Evolutionary conservation across 2,888 invertebrate species (phyloP), one percentile per base, ranked within the genome.

Genomic region (Emmelina monodactyla): DNA sequence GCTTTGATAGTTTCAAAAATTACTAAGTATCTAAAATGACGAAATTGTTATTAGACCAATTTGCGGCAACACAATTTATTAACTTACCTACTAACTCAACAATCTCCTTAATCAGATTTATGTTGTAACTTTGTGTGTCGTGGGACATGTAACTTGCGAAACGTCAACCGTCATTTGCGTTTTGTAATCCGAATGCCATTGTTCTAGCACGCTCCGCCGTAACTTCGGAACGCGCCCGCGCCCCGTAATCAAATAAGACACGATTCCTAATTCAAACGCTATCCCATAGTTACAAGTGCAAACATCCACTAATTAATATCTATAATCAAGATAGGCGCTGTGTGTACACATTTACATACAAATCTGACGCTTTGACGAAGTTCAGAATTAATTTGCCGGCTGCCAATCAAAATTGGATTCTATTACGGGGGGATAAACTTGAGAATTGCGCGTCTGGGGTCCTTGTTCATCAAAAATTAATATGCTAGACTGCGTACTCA

Each of bases 231-330:
- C 11, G 25, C 25, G 25, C 9, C 6, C 25, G 25, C n/a, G 4
- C 25, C 25, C n/a, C n/a, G n/a, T 25, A 25, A 25, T 25, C 25
- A 25, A 25, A 22, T 14, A 33, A 16, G 32, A 22, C 12, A 33
- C 32, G 36, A 38, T 43, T 34, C 41, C 39, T 32, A 35, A 49
- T 48, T 47, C 43, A 51, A 58, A 54, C 50, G 37, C 37, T 39
- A 37, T 36, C 37, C 28, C 36, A 35, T 44, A 52, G 53, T 50
- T 50, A 50, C 51, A 51, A 53, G 46, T 53, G 55, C 39, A 53
- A 53, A 58, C 50, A 45, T 51, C 50, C 49, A 22, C 50, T 55
- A 55, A 58, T 58, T 58, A 57, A 56, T 55, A 58, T 53, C 48
- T 47, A 50, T 55, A 51, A 58, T 56, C 57, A 46, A 48, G 51